Evolutionary conservation across 2,113 vertebrate species (phyloP).

Genomic region (Forbesichthys papilliferus): DNA sequence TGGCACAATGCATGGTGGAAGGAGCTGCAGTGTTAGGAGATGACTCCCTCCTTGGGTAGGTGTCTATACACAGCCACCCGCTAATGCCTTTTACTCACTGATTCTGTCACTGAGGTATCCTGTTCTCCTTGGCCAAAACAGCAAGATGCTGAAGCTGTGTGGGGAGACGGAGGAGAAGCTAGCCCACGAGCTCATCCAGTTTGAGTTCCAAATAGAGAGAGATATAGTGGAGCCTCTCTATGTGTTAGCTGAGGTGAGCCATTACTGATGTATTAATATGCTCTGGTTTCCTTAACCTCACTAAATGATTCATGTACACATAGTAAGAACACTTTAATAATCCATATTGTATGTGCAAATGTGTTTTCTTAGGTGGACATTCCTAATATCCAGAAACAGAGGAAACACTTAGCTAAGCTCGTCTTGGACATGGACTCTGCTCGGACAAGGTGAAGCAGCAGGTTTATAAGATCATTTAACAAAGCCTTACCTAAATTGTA

Average conservation of each 20-base stretch:
- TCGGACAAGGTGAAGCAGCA: slow-evolving; percentile 81
- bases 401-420: slow-evolving; percentile 97
- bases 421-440: slow-evolving; percentile 99
- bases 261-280: neutral
- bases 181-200: slow-evolving; percentile 94
- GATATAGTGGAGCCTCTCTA: slow-evolving; percentile 96
- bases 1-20: slow-evolving; percentile 95
- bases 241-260: slow-evolving; percentile 87
- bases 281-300: neutral
- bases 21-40: slow-evolving; percentile 92
- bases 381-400: slow-evolving; percentile 98
- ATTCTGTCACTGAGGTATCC: slow-evolving; percentile 32
- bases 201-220: slow-evolving; percentile 92
- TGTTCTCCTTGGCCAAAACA: slow-evolving; percentile 61
- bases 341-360: slow-evolving; percentile 1
- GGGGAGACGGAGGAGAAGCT: slow-evolving; percentile 93
- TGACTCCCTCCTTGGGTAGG: slow-evolving; percentile 92
- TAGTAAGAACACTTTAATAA: neutral
- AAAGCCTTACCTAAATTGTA: too few species aligned
- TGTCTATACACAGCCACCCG: neutral
- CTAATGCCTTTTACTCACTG: slow-evolving; percentile 41
- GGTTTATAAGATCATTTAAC: neutral
- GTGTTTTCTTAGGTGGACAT: slow-evolving; percentile 86
- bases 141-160: slow-evolving; percentile 94
- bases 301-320: slow-evolving; percentile 1